These are phyloP conservation scores for Phalanger gymnotis DNA, from an alignment of 2,797 vertebrate genomes.

Conservation along the genomic window DNA sequence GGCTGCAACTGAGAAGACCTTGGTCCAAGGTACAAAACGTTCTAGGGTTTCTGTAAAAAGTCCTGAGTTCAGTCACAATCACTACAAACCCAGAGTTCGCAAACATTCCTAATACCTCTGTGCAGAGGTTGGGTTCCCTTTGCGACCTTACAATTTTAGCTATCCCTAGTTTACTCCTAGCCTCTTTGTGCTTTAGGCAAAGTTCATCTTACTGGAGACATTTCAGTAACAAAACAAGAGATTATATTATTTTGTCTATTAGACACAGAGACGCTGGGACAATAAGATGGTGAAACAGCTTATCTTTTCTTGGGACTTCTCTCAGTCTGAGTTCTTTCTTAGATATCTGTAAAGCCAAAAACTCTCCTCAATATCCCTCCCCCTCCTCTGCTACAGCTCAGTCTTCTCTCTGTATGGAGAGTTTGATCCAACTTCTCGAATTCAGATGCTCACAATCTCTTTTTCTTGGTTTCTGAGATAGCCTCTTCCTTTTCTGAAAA, in stretches of 20 bases:
- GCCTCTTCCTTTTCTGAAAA: neutral
- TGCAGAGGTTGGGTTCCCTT: neutral
- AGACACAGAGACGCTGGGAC: neutral
- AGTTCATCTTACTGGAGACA: neutral
- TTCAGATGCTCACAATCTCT: neutral
- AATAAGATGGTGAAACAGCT: neutral
- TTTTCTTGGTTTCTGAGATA: neutral
- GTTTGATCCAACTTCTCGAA: neutral
- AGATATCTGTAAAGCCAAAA: neutral
- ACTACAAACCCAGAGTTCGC: neutral
- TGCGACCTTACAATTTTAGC: neutral
- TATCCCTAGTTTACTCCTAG: neutral
- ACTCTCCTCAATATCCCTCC: too few species aligned
- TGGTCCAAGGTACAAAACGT: neutral
- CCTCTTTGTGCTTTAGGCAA: neutral
- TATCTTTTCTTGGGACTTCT: neutral
- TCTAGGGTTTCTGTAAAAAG: neutral
- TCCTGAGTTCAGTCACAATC: neutral
- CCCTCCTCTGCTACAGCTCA: neutral
- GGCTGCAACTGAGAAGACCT: neutral
- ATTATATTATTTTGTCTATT: neutral
- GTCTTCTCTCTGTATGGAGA: neutral
- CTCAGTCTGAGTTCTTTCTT: neutral
- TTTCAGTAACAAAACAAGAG: neutral
- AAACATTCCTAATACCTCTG: neutral